Conservation (phyloP, 2,113 vertebrate species). For the Fregata magnificens region DNA sequence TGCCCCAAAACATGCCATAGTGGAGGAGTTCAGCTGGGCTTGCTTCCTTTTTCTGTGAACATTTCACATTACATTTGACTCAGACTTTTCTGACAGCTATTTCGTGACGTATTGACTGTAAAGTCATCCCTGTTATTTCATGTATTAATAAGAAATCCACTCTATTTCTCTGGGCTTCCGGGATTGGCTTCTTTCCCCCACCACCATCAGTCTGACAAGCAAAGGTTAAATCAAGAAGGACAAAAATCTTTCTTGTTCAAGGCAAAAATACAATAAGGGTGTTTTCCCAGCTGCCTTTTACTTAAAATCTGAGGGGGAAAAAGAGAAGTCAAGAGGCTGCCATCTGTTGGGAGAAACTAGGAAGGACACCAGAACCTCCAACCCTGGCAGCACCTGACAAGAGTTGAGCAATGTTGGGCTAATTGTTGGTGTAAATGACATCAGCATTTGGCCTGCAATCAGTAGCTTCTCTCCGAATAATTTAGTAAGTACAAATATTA, state of each 20-base stretch:
- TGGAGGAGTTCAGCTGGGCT: neutral
- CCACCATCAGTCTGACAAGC: neutral
- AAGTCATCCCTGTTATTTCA: neutral
- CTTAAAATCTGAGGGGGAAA: neutral
- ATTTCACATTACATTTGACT: conserved; percentile 4
- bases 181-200: neutral
- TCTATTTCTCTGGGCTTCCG: neutral
- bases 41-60: neutral
- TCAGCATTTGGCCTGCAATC: conserved; percentile 54
- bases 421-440: conserved; percentile 50
- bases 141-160: neutral
- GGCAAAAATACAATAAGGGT: neutral
- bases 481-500: conserved; percentile 67
- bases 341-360: conserved; percentile 69
- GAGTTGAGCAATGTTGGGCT: conserved; percentile 27
- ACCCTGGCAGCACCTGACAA: neutral
- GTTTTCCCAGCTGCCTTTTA: neutral
- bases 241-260: conserved; percentile 11
- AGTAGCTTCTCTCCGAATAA: conserved; percentile 47
- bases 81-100: neutral
- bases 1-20: neutral
- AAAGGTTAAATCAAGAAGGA: conserved; percentile 35
- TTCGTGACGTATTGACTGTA: neutral
- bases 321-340: conserved; percentile 66
- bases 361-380: neutral